These are phyloP conservation scores for Campoplex nolae DNA, from an alignment of 2,888 invertebrate genomes.

Conservation along the genomic window DNA sequence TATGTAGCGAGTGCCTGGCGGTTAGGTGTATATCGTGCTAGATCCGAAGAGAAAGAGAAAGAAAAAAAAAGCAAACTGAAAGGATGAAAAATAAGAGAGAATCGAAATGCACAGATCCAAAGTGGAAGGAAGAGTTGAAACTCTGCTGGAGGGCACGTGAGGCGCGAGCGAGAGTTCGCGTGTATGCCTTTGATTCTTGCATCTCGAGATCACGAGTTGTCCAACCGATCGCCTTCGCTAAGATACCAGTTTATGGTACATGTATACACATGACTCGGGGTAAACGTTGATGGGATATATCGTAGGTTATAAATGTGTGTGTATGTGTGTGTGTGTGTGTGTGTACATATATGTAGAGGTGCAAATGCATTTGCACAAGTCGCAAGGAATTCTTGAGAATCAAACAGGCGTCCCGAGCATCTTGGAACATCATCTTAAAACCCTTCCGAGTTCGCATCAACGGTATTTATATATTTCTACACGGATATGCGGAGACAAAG, in stretches of 20 bases:
- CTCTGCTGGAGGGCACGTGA: slow-evolving; percentile 68
- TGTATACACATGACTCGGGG: slow-evolving; percentile 23
- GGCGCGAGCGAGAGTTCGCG: slow-evolving; percentile 70
- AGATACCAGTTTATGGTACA: slow-evolving; percentile 43
- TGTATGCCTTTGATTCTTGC: slow-evolving; percentile 67
- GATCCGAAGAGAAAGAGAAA: slow-evolving; percentile 12
- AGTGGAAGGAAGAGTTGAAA: slow-evolving; percentile 70
- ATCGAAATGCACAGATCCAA: slow-evolving; percentile 39
- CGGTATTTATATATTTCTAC: neutral
- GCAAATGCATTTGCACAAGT: neutral
- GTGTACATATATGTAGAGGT: neutral
- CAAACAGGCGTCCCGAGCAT: neutral
- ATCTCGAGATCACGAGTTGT: slow-evolving; percentile 63
- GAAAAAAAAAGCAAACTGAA: slow-evolving; percentile 23
- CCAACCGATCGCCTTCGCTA: slow-evolving; percentile 57
- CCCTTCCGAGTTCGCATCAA: neutral
- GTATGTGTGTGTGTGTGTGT: no score
- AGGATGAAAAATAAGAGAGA: slow-evolving; percentile 2
- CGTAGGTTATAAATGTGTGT: neutral
- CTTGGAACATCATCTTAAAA: neutral
- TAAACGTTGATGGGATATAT: slow-evolving; percentile 45
- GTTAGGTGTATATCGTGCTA: slow-evolving; percentile 42
- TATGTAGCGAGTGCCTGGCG: neutral
- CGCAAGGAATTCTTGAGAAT: neutral
- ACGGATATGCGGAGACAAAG: slow-evolving; percentile 17